Percentiles rank a stretch among this genome's conserved stretches.
Evolutionary conservation across 2,797 vertebrate species (phyloP).

Genomic region (Chromobotia macracanthus): DNA sequence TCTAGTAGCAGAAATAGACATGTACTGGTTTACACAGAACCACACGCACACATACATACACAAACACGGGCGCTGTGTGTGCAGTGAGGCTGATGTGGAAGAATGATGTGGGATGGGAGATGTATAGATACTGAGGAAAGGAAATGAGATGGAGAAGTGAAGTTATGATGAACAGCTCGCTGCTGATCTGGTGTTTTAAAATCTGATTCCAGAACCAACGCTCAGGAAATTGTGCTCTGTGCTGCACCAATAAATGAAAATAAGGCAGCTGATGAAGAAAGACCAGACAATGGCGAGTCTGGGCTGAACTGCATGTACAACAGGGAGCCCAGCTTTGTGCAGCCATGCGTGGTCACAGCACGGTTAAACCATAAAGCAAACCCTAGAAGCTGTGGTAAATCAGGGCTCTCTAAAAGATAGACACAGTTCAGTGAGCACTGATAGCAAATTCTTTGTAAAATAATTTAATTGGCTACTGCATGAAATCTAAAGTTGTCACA

Average conservation of each 20-base stretch:
- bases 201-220: slow-evolving; percentile 46
- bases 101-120: slow-evolving; percentile 10
- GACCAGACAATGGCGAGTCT: slow-evolving; percentile 8
- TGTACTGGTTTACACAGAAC: too few relatives aligned
- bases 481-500: not conserved
- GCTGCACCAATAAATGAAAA: slow-evolving; percentile 42
- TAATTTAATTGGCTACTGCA: not conserved
- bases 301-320: not conserved
- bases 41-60: slow-evolving; percentile 9
- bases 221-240: slow-evolving; percentile 50
- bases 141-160: slow-evolving; percentile 38
- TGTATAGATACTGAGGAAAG: slow-evolving; percentile 39
- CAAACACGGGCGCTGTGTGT: not conserved
- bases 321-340: slow-evolving; percentile 4
- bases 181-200: slow-evolving; percentile 34
- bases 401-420: not conserved
- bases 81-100: not conserved
- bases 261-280: slow-evolving; percentile 25
- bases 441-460: not conserved
- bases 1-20: slow-evolving; percentile 5
- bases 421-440: slow-evolving; percentile 1
- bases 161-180: slow-evolving; percentile 41
- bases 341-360: slow-evolving; percentile 32
- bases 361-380: not conserved
- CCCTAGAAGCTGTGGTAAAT: not conserved